Percentiles rank a stretch among this genome's conserved stretches.
These are phyloP conservation scores for Tricholauxania praeusta DNA, from an alignment of 2,888 invertebrate species.

Conservation along the genomic window DNA sequence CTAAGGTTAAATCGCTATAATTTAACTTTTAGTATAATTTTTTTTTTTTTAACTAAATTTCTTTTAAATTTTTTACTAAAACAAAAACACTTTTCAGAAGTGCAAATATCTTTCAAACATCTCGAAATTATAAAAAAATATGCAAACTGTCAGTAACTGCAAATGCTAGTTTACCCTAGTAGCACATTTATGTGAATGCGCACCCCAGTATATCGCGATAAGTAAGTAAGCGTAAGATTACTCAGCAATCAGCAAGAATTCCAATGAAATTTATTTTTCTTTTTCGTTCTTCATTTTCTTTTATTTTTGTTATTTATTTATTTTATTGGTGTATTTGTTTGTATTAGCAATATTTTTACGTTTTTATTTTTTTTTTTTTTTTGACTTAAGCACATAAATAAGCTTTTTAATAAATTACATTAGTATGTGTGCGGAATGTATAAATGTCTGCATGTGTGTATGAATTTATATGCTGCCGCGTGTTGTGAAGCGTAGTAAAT, in stretches of 20 bases:
- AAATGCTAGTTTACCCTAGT: too few species aligned
- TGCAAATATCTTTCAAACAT: too few species aligned
- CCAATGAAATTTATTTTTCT: slow-evolving; percentile 5
- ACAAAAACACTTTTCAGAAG: too few species aligned
- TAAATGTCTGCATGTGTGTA: slow-evolving; percentile 17
- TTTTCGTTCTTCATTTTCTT: slow-evolving; percentile 6
- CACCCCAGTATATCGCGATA: neutral
- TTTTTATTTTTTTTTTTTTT: neutral
- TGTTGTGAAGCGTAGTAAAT: slow-evolving; percentile 9
- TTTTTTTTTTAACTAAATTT: too few species aligned
- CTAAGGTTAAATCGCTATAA: too few species aligned
- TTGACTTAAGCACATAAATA: slow-evolving; percentile 49
- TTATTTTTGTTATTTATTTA: neutral
- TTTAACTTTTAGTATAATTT: too few species aligned
- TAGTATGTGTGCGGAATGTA: slow-evolving; percentile 35
- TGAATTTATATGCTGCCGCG: neutral
- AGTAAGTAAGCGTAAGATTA: slow-evolving; percentile 44
- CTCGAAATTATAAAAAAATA: too few species aligned
- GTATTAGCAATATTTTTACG: slow-evolving; percentile 1
- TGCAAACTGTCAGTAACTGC: too few species aligned
- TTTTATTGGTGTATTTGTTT: slow-evolving; percentile 17
- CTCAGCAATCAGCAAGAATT: slow-evolving; percentile 42
- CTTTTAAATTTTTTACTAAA: too few species aligned
- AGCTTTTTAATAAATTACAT: slow-evolving; percentile 55
- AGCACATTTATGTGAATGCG: too few species aligned